Conservation (phyloP, 2,888 invertebrate species). For the Ceratothoa steindachneri region DNA sequence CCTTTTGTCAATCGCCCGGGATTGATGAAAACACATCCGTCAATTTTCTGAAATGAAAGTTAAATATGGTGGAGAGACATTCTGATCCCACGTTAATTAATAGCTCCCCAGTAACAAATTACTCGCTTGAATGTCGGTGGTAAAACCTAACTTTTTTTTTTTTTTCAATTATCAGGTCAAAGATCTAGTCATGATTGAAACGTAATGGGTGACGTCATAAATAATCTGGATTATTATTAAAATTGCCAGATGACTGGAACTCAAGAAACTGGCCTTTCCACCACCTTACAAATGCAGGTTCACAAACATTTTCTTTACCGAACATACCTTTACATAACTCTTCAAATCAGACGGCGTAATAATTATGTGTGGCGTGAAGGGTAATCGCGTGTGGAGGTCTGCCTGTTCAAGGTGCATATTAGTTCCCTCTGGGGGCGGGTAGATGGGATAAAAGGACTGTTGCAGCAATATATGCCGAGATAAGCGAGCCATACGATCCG, state of each 20-base stretch:
- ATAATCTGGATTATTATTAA: too few relatives aligned
- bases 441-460: conserved; percentile 74
- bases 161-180: too few relatives aligned
- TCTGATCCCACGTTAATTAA: too few relatives aligned
- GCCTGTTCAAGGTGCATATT: conserved; percentile 69
- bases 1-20: conserved; percentile 77
- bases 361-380: conserved; percentile 72
- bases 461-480: conserved; percentile 72
- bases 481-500: conserved; percentile 70
- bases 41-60: conserved; percentile 61
- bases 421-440: conserved; percentile 66
- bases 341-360: conserved; percentile 79
- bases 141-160: not conserved
- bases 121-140: not conserved
- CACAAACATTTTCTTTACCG: not conserved
- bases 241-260: too few relatives aligned
- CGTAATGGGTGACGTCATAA: too few relatives aligned
- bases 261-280: too few relatives aligned
- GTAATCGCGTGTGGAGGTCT: conserved; percentile 67
- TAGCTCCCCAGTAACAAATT: not conserved
- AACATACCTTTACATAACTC: conserved; percentile 70
- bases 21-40: conserved; percentile 75
- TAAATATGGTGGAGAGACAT: not conserved
- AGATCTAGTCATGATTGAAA: too few relatives aligned
- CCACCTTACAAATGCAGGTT: too few relatives aligned